Evolutionary conservation across 1,140 invertebrate species (phyloP).

Genomic region (Uloborus diversus): DNA sequence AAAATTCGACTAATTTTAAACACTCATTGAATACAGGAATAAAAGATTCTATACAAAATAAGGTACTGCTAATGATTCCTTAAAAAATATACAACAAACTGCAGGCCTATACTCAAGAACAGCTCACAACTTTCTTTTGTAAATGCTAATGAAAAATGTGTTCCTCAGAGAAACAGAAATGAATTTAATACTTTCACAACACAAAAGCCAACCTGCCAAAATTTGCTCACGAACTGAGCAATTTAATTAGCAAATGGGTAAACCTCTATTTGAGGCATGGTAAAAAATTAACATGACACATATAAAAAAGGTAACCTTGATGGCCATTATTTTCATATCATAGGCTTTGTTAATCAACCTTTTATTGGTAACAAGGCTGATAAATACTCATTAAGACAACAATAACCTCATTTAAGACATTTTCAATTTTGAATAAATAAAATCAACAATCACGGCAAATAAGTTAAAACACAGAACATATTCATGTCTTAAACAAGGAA

Average conservation of each 20-base stretch:
- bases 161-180: neutral
- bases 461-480: neutral
- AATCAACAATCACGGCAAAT: neutral
- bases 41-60: no score
- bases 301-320: slow-evolving; percentile 53
- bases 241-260: slow-evolving; percentile 4
- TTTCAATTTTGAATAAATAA: neutral
- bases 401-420: slow-evolving; percentile 50
- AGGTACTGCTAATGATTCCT: no score
- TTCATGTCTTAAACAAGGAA: no score
- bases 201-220: slow-evolving; percentile 11
- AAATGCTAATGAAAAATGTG: neutral
- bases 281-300: slow-evolving; percentile 37
- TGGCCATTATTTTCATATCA: slow-evolving; percentile 55
- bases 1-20: neutral
- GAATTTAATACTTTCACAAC: neutral
- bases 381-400: slow-evolving; percentile 22
- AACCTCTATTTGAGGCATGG: slow-evolving; percentile 18
- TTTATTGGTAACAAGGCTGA: slow-evolving; percentile 49
- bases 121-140: neutral
- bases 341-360: slow-evolving; percentile 56
- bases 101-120: no score
- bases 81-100: no score
- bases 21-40: no score
- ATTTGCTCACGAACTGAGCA: slow-evolving; percentile 23